phyloP scores from a whole-genome alignment of 1,140 invertebrate species.

The Arion vulgaris region DNA sequence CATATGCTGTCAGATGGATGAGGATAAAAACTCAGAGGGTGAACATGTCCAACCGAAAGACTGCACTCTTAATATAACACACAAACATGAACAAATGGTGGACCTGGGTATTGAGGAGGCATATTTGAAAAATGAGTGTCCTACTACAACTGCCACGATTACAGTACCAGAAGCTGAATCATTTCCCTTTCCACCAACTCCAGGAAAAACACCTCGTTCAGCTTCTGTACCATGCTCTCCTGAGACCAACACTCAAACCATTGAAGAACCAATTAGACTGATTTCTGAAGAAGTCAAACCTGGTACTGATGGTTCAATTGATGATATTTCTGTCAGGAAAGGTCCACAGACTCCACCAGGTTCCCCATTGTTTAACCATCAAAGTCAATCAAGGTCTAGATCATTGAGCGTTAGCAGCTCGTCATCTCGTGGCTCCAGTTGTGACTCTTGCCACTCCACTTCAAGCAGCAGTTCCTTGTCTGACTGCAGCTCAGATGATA shows the following conservation, averaged over 20 bases:
- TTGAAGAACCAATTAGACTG: not conserved
- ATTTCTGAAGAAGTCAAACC: not conserved
- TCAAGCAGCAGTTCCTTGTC: slow-evolving; percentile 12
- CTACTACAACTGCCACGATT: not conserved
- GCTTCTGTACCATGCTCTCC: not conserved
- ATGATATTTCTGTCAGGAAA: not conserved
- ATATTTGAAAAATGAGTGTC: not conserved
- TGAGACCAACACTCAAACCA: not conserved
- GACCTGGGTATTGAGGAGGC: not conserved
- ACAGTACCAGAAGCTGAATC: not conserved
- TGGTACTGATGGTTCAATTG: not conserved
- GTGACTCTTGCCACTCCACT: slow-evolving; percentile 14
- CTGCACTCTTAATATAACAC: not conserved
- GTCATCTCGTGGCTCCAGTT: slow-evolving; percentile 30
- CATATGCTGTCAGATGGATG: not conserved
- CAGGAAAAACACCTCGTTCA: slow-evolving; percentile 17
- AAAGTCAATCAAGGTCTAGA: slow-evolving; percentile 14
- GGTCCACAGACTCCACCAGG: slow-evolving; percentile 30
- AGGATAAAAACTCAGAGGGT: not conserved
- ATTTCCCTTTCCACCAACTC: slow-evolving; percentile 25
- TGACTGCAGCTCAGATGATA: slow-evolving; percentile 30
- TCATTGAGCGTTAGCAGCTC: not conserved
- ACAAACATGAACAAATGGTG: not conserved
- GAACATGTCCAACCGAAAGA: not conserved
- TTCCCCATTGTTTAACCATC: slow-evolving; percentile 21